A percentile compares a stretch with the other conserved stretches of the same genome.
These are phyloP conservation scores for Pachycephus smyrnensis DNA, from an alignment of 2,888 invertebrate genomes.

Conservation along the genomic window DNA sequence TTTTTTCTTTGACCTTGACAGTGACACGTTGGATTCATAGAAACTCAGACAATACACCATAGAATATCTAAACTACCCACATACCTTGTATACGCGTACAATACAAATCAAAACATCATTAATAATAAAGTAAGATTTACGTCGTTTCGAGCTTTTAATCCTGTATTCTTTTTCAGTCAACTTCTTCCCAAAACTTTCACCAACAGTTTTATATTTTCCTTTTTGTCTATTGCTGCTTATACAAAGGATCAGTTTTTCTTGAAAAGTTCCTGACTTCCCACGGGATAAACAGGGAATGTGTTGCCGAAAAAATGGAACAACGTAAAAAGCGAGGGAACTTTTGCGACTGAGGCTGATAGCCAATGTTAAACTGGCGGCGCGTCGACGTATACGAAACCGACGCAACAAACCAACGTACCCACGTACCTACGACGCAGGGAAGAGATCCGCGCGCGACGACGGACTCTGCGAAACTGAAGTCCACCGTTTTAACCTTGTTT, in stretches of 20 bases:
- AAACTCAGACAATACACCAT: neutral
- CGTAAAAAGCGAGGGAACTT: neutral
- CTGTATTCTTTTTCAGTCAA: neutral
- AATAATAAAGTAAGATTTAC: neutral
- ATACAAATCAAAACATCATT: neutral
- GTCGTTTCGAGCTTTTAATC: neutral
- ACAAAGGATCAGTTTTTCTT: neutral
- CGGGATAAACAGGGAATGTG: neutral
- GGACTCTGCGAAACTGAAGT: slow-evolving; percentile 48
- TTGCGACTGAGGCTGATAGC: neutral
- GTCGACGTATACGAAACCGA: neutral
- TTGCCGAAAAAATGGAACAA: neutral
- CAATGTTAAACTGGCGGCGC: neutral
- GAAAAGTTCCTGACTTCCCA: neutral
- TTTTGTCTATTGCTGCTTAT: neutral
- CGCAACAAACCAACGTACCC: neutral
- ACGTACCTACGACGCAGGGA: neutral
- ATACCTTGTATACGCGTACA: neutral
- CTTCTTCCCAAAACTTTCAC: neutral
- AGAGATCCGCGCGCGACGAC: slow-evolving; percentile 29
- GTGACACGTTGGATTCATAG: neutral
- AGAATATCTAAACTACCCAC: neutral
- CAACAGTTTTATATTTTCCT: neutral
- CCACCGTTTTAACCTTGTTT: slow-evolving; percentile 4
- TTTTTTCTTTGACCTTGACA: neutral